Evolutionary conservation across 2,797 vertebrate species (phyloP), one percentile per base, ranked within the genome.

Genomic region (Cyprinodon diabolis): DNA sequence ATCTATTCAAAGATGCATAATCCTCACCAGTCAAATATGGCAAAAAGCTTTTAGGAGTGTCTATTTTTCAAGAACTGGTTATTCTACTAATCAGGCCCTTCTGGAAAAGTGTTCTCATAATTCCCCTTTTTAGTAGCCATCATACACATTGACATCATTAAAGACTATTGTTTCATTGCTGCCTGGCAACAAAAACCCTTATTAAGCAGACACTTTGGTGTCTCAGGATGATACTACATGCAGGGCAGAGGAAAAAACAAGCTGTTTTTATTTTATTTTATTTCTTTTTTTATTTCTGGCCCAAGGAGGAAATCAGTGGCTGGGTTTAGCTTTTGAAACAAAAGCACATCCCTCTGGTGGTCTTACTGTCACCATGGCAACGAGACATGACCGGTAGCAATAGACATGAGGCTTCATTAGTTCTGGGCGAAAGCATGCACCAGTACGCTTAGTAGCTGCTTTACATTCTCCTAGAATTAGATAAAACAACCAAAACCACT

Each of bases 311-410:
- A 60, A 71, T 69, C 21, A 3, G 74, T 68, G 58, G 25, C 69
- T 9, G 62, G 67, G 48, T 65, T 78, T 48, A 0, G 21, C 81
- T 81, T 43, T 71, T 70, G 15, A 86, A 78, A 85, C 54, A 83
- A 90, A 78, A 43, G 65, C 69, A 30, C 12, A 56, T 74, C 76
- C 74, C 74, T 60, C n/a, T 25, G 74, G 77, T 48, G 69, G 80
- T 71, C 79, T 80, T 3, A 2, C n/a, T 37, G 60, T 91, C 52
- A 6, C 77, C 80, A 85, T 91, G 86, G 85, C 65, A 87, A 91
- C 85, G 21, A 23, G 76, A 76, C 49, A 51, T 49, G 68, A 54
- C 75, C 3, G 25, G 68, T 82, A 79, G 79, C 68, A 86, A 72
- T 70, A 65, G 78, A 67, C 77, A 52, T 54, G 78, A 82, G 81